Evolutionary conservation across 1,140 invertebrate species (phyloP).

Genomic region (Megathymus violae): DNA sequence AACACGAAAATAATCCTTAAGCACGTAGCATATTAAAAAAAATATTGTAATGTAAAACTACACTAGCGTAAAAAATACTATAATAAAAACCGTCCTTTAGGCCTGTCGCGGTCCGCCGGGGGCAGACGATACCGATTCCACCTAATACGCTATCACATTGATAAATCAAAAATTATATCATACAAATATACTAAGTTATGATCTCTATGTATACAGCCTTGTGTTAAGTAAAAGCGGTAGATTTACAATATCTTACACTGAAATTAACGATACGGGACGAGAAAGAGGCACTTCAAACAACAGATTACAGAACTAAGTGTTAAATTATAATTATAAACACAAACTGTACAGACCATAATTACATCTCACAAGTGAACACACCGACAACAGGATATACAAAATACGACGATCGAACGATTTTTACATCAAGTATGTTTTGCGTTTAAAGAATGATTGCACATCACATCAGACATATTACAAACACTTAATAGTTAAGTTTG

Average conservation of each 20-base stretch:
- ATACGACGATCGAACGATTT: constrained; percentile 50
- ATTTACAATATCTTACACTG: constrained; percentile 80
- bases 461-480: constrained; percentile 52
- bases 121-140: constrained; percentile 10
- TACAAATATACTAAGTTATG: constrained; percentile 61
- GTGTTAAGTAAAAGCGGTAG: constrained; percentile 64
- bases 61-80: constrained; percentile 61
- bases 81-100: constrained; percentile 64
- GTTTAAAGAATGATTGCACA: constrained; percentile 66
- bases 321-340: constrained; percentile 59
- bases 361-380: constrained; percentile 42
- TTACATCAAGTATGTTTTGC: constrained; percentile 57
- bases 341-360: constrained; percentile 60
- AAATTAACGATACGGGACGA: constrained; percentile 69
- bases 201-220: constrained; percentile 73
- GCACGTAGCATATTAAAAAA: constrained; percentile 61
- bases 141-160: constrained; percentile 59
- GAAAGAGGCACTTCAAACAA: constrained; percentile 79
- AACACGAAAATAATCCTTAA: constrained; percentile 75
- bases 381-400: constrained; percentile 72
- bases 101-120: constrained; percentile 44
- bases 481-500: constrained; percentile 63
- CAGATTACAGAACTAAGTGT: constrained; percentile 62
- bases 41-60: constrained; percentile 58
- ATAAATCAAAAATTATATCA: constrained; percentile 55